phyloP scores from a whole-genome alignment of 2,797 vertebrate species.

The Gambelia wislizenii region DNA sequence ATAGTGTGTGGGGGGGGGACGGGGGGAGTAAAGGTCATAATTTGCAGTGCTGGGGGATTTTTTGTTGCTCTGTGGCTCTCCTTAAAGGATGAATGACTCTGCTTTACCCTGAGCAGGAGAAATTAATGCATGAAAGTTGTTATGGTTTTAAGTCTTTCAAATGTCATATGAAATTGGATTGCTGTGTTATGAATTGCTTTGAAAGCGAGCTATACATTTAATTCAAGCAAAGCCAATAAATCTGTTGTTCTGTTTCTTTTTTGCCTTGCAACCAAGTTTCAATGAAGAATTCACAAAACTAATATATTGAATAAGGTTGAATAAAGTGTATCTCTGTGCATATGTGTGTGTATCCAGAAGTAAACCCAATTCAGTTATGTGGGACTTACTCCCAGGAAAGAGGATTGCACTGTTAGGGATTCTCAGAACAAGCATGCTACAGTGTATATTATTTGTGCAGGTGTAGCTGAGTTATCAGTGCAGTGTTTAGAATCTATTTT shows the following conservation, averaged over 20 bases:
- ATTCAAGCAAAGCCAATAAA: background rate
- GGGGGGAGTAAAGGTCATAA: background rate
- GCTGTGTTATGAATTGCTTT: background rate
- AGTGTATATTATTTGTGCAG: background rate
- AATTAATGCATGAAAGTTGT: background rate
- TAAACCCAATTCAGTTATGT: background rate
- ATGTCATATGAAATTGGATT: background rate
- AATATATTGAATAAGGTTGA: too few relatives aligned
- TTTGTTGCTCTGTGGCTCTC: background rate
- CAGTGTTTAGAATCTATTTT: background rate
- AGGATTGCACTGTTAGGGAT: background rate
- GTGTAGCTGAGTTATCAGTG: background rate
- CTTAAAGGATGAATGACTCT: background rate
- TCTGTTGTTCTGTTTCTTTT: background rate
- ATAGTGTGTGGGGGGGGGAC: background rate
- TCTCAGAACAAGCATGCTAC: background rate
- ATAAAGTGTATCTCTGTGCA: background rate
- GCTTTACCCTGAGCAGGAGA: background rate
- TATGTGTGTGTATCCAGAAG: background rate
- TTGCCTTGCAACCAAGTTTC: too few relatives aligned
- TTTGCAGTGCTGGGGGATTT: background rate
- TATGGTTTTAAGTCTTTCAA: background rate
- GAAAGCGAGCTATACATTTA: background rate
- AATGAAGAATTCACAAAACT: background rate
- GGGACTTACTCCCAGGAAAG: background rate